These are phyloP conservation scores for Pimpla rufipes DNA, from an alignment of 2,888 invertebrate genomes.

Conservation along the genomic window DNA sequence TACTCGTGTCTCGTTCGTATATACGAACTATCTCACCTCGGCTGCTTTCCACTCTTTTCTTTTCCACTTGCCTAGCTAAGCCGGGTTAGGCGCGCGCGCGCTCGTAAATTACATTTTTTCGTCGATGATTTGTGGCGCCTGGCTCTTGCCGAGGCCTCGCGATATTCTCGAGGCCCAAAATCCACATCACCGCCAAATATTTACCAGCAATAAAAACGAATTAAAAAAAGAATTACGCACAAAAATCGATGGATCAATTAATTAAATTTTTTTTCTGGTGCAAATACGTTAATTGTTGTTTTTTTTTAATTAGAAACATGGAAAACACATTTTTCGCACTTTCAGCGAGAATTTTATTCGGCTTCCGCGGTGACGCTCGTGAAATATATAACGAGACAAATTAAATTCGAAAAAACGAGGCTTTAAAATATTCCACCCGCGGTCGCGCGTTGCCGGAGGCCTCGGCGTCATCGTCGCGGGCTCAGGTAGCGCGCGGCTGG, in stretches of 20 bases:
- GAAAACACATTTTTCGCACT: not conserved
- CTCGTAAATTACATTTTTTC: conserved; percentile 79
- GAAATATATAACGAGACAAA: conserved; percentile 76
- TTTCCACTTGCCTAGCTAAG: conserved; percentile 69
- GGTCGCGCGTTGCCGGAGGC: conserved; percentile 57
- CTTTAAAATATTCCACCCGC: conserved; percentile 66
- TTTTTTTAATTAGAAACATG: not conserved
- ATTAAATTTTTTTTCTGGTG: too few species aligned
- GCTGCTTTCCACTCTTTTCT: conserved; percentile 31
- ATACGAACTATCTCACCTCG: conserved; percentile 51
- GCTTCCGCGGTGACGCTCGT: conserved; percentile 67
- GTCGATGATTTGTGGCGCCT: conserved; percentile 79
- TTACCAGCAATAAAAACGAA: not conserved
- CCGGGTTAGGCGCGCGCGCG: conserved; percentile 69
- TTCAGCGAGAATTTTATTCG: not conserved
- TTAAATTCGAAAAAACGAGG: conserved; percentile 67
- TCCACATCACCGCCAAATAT: conserved; percentile 4
- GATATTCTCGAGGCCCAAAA: conserved; percentile 24
- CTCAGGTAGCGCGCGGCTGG: conserved; percentile 64
- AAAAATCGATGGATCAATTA: too few species aligned
- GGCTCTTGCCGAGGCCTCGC: conserved; percentile 20
- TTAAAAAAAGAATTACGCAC: not conserved
- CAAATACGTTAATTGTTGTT: too few species aligned
- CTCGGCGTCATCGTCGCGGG: conserved; percentile 61
- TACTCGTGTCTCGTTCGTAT: not conserved